Conservation (phyloP, 1,140 invertebrate genomes). For the Heterodera carotae region DNA sequence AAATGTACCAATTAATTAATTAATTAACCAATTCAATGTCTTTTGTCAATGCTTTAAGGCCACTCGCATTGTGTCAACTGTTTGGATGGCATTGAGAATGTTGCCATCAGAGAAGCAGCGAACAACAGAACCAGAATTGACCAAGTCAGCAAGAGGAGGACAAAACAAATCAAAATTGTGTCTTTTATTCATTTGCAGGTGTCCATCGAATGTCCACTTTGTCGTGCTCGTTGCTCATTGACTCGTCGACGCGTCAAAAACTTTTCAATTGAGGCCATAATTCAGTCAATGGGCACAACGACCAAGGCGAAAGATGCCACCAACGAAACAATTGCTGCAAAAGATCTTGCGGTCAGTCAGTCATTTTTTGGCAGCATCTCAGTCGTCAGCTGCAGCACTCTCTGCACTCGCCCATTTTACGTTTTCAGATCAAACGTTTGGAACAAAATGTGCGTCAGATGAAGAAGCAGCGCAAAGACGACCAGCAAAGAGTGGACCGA, state of each 20-base stretch:
- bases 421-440: neutral
- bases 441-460: neutral
- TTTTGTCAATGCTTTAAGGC: neutral
- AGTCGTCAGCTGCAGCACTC: too few species aligned
- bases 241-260: slow-evolving; percentile 19
- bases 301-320: neutral
- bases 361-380: too few species aligned
- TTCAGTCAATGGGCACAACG: slow-evolving; percentile 29
- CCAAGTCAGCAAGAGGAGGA: neutral
- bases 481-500: too few species aligned
- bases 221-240: slow-evolving; percentile 11
- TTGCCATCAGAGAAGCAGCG: neutral
- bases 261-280: slow-evolving; percentile 36
- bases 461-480: too few species aligned
- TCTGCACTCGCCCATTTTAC: too few species aligned
- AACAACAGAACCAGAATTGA: neutral
- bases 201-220: slow-evolving; percentile 37
- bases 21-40: too few species aligned
- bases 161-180: neutral
- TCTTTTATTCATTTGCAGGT: neutral
- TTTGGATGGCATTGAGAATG: slow-evolving; percentile 1
- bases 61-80: slow-evolving; percentile 37
- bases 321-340: slow-evolving; percentile 36
- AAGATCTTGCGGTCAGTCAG: slow-evolving; percentile 33
- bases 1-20: too few species aligned